Percentiles rank a stretch among this genome's conserved stretches.
Conservation (phyloP, 35 echinoderm and acorn worm genomes). For the Stichopus chloronotus region DNA sequence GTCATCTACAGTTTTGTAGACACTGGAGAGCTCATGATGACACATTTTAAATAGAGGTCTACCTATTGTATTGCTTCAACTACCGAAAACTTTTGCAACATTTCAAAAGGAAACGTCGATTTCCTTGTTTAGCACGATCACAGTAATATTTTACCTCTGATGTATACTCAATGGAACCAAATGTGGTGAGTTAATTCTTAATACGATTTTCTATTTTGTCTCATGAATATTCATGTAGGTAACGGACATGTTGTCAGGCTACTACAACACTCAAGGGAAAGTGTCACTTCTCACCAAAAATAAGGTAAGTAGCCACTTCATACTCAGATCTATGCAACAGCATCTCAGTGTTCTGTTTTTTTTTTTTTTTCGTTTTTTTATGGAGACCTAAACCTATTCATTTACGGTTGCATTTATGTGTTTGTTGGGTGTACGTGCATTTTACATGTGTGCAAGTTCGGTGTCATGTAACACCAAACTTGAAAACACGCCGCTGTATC, state of each 20-base stretch:
- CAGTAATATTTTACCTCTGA: no score
- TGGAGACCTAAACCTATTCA: background rate
- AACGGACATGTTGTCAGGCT: background rate
- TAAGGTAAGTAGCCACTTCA: background rate
- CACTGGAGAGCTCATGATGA: no score
- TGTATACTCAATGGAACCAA: no score
- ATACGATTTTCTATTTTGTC: no score
- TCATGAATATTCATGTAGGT: background rate
- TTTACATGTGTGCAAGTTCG: background rate
- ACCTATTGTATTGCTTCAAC: no score
- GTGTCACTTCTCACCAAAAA: background rate
- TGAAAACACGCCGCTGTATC: no score
- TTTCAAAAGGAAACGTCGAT: no score
- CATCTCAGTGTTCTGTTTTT: background rate
- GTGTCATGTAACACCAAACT: background rate
- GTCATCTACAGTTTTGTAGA: no score
- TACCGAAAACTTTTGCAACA: no score
- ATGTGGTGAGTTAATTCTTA: no score
- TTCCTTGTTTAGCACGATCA: no score
- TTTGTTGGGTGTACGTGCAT: background rate
- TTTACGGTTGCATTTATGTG: background rate
- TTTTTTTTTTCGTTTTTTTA: background rate
- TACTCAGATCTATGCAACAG: background rate
- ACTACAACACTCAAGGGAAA: conserved; percentile 14
- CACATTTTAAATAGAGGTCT: no score